A percentile compares a stretch with the other conserved stretches of the same genome.
These are phyloP conservation scores for Macrosiphum euphorbiae DNA, from an alignment of 2,888 invertebrate genomes.

Conservation along the genomic window DNA sequence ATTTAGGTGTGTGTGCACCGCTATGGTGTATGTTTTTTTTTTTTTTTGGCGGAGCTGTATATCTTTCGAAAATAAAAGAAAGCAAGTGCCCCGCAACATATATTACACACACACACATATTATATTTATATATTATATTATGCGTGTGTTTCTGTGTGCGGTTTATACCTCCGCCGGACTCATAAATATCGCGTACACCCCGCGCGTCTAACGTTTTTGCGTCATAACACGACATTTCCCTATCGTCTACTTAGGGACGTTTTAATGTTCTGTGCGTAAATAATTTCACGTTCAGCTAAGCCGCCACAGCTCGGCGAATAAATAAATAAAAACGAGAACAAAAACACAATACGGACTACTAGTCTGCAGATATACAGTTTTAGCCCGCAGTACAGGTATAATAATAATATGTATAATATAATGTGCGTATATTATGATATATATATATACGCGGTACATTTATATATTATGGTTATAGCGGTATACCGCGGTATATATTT, in stretches of 20 bases:
- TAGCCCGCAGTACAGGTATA: background rate
- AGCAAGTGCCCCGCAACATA: background rate
- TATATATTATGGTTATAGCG: background rate
- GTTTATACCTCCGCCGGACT: constrained; percentile 20
- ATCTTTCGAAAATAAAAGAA: constrained; percentile 57
- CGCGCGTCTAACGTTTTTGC: constrained; percentile 48
- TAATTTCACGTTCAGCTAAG: constrained; percentile 58
- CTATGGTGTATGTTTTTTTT: background rate
- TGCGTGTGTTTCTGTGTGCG: background rate
- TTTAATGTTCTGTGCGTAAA: constrained; percentile 58
- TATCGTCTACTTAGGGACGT: constrained; percentile 60
- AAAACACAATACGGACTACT: constrained; percentile 51
- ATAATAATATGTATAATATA: background rate
- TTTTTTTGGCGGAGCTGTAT: background rate
- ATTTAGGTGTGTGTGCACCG: background rate
- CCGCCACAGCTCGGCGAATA: constrained; percentile 50
- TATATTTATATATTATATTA: background rate
- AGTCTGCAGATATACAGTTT: background rate
- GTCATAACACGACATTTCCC: constrained; percentile 62
- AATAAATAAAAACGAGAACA: constrained; percentile 45
- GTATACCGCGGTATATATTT: background rate
- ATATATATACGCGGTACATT: background rate
- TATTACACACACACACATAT: background rate
- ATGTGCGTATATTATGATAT: background rate
- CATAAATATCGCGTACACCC: constrained; percentile 44